Conservation (phyloP, 2,888 invertebrate genomes). For the Lissocephala sabroskyi region DNA sequence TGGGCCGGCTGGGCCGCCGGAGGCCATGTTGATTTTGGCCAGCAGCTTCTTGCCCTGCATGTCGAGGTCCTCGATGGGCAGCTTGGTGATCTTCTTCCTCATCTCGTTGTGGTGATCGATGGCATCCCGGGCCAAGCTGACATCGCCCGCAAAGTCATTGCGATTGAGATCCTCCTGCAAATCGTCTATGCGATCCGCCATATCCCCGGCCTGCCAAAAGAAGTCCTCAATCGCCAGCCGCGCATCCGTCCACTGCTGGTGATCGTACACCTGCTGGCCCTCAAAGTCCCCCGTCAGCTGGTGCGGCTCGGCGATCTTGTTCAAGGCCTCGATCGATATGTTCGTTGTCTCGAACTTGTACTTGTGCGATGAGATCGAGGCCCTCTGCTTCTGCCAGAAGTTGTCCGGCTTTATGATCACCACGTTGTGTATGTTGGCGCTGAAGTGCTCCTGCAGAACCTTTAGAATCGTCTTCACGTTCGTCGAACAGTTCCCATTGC, state of each 20-base stretch:
- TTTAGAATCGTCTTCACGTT: conserved; percentile 98
- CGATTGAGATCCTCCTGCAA: conserved; percentile 93
- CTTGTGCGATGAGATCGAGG: conserved; percentile 96
- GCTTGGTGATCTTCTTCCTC: conserved; percentile 93
- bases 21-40: conserved; percentile 67
- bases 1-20: conserved; percentile 29
- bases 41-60: conserved; percentile 83
- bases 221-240: conserved; percentile 95
- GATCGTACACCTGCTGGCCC: conserved; percentile 94
- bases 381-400: conserved; percentile 99
- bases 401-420: conserved; percentile 99
- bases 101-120: conserved; percentile 95
- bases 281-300: conserved; percentile 96
- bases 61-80: conserved; percentile 95
- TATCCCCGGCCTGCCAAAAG: conserved; percentile 95
- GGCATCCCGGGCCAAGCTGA: conserved; percentile 90
- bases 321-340: conserved; percentile 94
- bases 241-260: conserved; percentile 97
- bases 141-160: conserved; percentile 96
- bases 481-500: conserved; percentile 84
- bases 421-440: conserved; percentile 92
- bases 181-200: conserved; percentile 92
- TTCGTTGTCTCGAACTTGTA: conserved; percentile 99
- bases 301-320: conserved; percentile 92
- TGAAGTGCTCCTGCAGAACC: conserved; percentile 96